phyloP scores from a whole-genome alignment of 2,888 invertebrate species.

The Drosophila algonquin region DNA sequence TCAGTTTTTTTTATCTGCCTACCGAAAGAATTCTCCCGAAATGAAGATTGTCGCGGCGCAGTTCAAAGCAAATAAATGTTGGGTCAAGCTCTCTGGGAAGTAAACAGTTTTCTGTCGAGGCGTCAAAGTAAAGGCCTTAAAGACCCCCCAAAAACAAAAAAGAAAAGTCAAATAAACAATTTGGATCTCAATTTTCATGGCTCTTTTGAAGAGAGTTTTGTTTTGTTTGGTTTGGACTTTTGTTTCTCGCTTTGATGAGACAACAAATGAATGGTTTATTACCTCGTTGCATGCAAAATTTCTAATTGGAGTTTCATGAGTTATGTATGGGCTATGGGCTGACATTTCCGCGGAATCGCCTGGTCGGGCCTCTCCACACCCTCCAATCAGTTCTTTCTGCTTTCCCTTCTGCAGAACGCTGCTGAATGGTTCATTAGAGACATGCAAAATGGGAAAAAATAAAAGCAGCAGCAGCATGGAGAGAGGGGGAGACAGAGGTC shows the following conservation, averaged over 20 bases:
- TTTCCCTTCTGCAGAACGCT: conserved; percentile 20
- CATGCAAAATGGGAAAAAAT: conserved; percentile 62
- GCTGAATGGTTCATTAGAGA: conserved; percentile 69
- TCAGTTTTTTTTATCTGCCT: conserved; percentile 40
- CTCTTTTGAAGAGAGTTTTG: conserved; percentile 33
- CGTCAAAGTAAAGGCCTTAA: conserved; percentile 45
- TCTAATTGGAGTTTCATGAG: conserved; percentile 39
- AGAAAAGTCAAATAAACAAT: conserved; percentile 37
- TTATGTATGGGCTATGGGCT: conserved; percentile 44
- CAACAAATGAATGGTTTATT: conserved; percentile 73
- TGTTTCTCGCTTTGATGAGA: conserved; percentile 51
- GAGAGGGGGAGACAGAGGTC: neutral
- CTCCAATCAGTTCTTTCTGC: conserved; percentile 36
- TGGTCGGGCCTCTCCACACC: conserved; percentile 18
- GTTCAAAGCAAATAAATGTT: conserved; percentile 59
- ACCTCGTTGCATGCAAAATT: conserved; percentile 56
- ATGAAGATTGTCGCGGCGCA: conserved; percentile 46
- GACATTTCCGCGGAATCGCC: conserved; percentile 60
- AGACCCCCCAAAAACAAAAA: conserved; percentile 13
- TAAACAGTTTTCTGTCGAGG: conserved; percentile 60
- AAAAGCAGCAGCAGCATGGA: conserved; percentile 8
- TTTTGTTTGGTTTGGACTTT: conserved; percentile 49
- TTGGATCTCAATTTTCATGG: conserved; percentile 22
- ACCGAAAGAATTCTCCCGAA: conserved; percentile 42
- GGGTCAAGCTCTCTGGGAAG: conserved; percentile 52